Percentiles rank a stretch among this genome's conserved stretches.
Conservation (phyloP, 1,140 invertebrate species). For the Anastatus disparis region DNA sequence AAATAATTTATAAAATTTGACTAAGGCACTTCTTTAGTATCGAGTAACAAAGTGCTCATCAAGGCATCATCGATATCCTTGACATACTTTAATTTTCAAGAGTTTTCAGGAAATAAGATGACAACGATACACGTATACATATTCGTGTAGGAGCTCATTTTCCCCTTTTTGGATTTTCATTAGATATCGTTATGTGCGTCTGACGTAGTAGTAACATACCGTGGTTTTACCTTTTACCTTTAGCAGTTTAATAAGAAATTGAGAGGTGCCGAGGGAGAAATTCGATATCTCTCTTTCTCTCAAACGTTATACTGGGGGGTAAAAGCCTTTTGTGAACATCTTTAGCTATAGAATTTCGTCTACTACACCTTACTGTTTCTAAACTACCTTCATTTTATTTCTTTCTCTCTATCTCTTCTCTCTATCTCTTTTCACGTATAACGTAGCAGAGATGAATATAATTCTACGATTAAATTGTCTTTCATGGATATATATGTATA, state of each 20-base stretch:
- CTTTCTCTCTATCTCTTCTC: too few species aligned
- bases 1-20: too few species aligned
- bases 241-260: constrained; percentile 27
- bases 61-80: constrained; percentile 27
- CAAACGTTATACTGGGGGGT: too few species aligned
- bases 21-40: too few species aligned
- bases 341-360: background rate
- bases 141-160: background rate
- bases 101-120: background rate
- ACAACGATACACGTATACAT: background rate
- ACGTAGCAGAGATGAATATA: background rate
- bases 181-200: constrained; percentile 3
- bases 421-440: too few species aligned
- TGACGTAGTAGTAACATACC: background rate
- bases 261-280: constrained; percentile 22
- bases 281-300: constrained; percentile 29
- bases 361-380: too few species aligned
- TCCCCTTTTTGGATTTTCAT: background rate
- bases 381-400: constrained; percentile 8
- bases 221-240: background rate
- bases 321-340: background rate
- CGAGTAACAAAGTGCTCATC: constrained; percentile 2
- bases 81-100: background rate
- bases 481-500: too few species aligned
- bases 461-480: background rate